Base-by-base conservation (phyloP, 2,888 invertebrate species). In the Drosophila siamana region DNA sequence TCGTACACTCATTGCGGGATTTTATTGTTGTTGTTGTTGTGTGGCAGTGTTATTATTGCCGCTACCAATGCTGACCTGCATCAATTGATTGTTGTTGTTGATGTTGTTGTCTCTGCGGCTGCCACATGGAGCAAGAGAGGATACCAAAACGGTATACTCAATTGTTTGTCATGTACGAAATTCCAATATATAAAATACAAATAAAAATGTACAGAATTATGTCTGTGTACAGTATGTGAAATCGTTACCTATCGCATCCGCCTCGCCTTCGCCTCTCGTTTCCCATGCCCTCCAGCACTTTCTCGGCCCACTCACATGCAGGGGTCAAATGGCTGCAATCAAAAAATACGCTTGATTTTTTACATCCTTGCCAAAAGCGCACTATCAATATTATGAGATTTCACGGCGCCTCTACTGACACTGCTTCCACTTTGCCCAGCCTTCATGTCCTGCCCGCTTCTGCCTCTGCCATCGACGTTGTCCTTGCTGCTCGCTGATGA, bases 381-480 rank as follows among this genome's bases (percentile, higher is more conserved):
- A 70, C 85, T 78, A 84, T 83, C 80, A 80, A 88, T 88, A 80
- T 86, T 86, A 83, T 88, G 88, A 86, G 83, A 83, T 88, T 83
- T 88, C 64, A 65, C 65, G 47, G 38, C 60, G 15, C 24, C 51
- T 43, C 52, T 22, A 26, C 57, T 30, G 57, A 57, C 57, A 56
- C 55, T 13, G 16, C 13, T 13, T 28, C 8, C 38, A 33, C 3
- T 16, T 15, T 38, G 6, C 15, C 15, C 13, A 15, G 15, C 36
- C 2, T 33, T n/a, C 33, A 9, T 28, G 28, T 28, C 16, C 8
- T 13, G 4, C 1, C 47, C n/a, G n/a, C 15, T 7, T 9, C 9
- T 5, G 13, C 55, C n/a, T n/a, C n/a, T n/a, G n/a, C n/a, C n/a
- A n/a, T n/a, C n/a, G n/a, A n/a, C n/a, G n/a, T n/a, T n/a, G n/a